Conservation (phyloP, 2,888 invertebrate genomes). For the Crematogaster levior region DNA sequence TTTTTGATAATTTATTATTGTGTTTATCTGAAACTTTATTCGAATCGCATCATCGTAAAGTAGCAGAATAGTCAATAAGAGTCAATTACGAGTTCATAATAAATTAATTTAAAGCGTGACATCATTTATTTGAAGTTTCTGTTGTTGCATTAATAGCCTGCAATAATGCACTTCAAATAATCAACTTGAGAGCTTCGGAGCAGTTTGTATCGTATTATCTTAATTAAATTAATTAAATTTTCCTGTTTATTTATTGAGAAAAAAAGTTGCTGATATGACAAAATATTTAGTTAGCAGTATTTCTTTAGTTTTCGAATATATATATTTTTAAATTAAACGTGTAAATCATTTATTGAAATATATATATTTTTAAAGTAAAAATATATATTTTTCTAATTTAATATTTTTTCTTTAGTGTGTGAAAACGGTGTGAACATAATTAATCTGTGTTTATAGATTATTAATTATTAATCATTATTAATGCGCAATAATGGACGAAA, state of each 20-base stretch:
- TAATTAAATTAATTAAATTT: neutral
- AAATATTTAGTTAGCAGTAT: too few species aligned
- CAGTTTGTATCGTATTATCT: neutral
- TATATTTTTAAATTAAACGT: too few species aligned
- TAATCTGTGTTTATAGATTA: neutral
- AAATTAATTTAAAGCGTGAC: conserved; percentile 63
- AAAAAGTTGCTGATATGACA: too few species aligned
- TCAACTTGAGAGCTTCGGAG: neutral
- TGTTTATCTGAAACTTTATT: neutral
- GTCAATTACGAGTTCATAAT: conserved; percentile 62
- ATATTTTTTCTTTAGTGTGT: too few species aligned
- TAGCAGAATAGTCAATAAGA: conserved; percentile 57
- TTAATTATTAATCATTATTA: neutral
- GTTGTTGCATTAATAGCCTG: neutral
- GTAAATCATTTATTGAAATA: too few species aligned
- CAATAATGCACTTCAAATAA: neutral
- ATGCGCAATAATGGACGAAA: neutral
- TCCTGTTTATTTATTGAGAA: too few species aligned
- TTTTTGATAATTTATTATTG: neutral
- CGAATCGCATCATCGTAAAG: conserved; percentile 37
- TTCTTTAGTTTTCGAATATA: too few species aligned
- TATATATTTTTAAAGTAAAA: too few species aligned
- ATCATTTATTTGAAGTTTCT: conserved; percentile 53
- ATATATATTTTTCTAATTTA: too few species aligned
- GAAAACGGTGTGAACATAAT: neutral